Base-by-base conservation (phyloP, 2,797 vertebrate genomes). In the Glossophaga mutica region DNA sequence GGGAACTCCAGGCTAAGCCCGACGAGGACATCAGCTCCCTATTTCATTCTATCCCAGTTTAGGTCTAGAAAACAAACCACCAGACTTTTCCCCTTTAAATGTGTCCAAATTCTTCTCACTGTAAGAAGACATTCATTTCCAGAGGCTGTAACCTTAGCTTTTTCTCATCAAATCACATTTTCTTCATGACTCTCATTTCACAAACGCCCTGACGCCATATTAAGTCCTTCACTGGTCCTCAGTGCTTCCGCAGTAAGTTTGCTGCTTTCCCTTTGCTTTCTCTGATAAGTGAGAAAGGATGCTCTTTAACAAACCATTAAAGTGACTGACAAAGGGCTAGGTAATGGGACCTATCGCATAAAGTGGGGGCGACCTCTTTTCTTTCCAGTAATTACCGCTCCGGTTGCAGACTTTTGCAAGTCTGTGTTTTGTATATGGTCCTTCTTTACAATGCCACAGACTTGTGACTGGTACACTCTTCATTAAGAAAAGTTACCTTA, bases 401-500 rank as follows among this genome's bases (percentile, higher is more conserved):
- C 21, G 18, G 29, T 32, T 67, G 39, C 50, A 18, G 87, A 37
- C 57, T 18, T 95, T 48, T 34, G 9, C 32, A 65, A 87, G n/a
- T 59, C 68, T 79, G 10, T 21, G 37, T 6, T 78, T 34, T 4
- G n/a, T 29, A 21, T 52, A n/a, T 34, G 71, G 42, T 29, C 67
- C 71, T 83, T 87, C 85, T 88, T 90, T 83, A 87, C 67, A 85
- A 91, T 0, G 83, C 3, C n/a, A 3, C 42, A 34, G 14, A n/a
- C 48, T 70, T 93, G 32, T 70, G 48, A 82, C 46, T 70, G 29
- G 37, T 9, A 67, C 3, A 76, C 8, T 74, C 46, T 73, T 94
- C 50, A 94, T 29, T 39, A 89, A 70, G 79, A 94, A 85, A 83
- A 91, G 65, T 82, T 88, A 57, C 14, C 67, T 90, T 67, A 62